Evolutionary conservation across 2,797 vertebrate species (phyloP).

Genomic region (Philypnodon macrostomus): DNA sequence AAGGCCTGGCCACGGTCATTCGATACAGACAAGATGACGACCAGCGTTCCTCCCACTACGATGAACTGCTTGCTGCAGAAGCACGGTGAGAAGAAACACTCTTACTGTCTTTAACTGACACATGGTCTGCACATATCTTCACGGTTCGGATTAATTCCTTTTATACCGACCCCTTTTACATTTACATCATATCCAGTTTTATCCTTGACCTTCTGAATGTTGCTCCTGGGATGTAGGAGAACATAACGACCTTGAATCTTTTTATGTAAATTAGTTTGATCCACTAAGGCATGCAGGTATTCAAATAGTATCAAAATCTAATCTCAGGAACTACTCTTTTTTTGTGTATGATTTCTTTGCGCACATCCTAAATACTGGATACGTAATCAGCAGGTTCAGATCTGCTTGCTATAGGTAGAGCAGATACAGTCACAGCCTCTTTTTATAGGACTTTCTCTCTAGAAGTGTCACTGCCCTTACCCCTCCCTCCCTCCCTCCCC

Average conservation of each 20-base stretch:
- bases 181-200: slow-evolving; percentile 2
- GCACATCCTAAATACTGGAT: slow-evolving; percentile 9
- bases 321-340: too few relatives aligned
- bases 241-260: slow-evolving; percentile 41
- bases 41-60: slow-evolving; percentile 94
- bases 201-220: slow-evolving; percentile 39
- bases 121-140: slow-evolving; percentile 1
- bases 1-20: slow-evolving; percentile 93
- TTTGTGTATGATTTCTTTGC: slow-evolving; percentile 22
- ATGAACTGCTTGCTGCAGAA: slow-evolving; percentile 92
- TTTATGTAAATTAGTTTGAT: slow-evolving; percentile 24
- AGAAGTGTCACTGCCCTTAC: slow-evolving; percentile 29
- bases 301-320: not conserved
- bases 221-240: slow-evolving; percentile 21
- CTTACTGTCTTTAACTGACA: slow-evolving; percentile 13
- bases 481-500: slow-evolving; percentile 13
- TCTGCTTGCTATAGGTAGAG: slow-evolving; percentile 69
- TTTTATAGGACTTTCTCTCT: slow-evolving; percentile 42
- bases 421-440: slow-evolving; percentile 61
- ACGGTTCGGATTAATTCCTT: not conserved
- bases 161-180: slow-evolving; percentile 3
- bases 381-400: slow-evolving; percentile 69
- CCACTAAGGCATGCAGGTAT: not conserved
- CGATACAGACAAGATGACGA: slow-evolving; percentile 95
- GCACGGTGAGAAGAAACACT: slow-evolving; percentile 81